These are phyloP conservation scores for Vimba vimba DNA, from an alignment of 2,113 vertebrate species.

Conservation along the genomic window DNA sequence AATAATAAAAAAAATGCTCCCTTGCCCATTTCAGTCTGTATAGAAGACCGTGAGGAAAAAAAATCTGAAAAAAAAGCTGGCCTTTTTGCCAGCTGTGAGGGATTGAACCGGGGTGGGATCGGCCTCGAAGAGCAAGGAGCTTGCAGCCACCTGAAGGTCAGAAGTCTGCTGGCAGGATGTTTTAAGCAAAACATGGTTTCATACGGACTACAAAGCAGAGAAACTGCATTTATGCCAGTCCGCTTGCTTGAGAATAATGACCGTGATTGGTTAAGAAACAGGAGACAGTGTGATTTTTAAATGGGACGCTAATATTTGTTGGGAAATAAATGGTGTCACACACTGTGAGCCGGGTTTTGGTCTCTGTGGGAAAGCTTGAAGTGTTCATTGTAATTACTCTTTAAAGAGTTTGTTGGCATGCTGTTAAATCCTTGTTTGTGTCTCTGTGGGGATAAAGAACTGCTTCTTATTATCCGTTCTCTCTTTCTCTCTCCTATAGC, in stretches of 20 bases:
- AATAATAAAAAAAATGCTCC: background rate
- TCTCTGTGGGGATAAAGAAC: background rate
- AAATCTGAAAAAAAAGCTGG: too few species aligned
- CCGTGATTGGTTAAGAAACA: background rate
- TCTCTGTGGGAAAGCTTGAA: constrained; percentile 26
- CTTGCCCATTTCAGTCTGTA: background rate
- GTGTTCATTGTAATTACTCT: constrained; percentile 14
- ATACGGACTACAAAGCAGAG: constrained; percentile 2
- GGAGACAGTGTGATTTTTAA: background rate
- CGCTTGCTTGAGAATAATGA: background rate
- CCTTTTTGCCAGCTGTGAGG: background rate
- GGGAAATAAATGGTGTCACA: background rate
- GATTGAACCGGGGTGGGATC: background rate
- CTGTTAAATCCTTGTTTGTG: constrained; percentile 42
- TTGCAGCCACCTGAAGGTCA: constrained; percentile 8
- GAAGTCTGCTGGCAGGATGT: background rate
- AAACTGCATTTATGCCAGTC: background rate
- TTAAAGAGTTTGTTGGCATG: constrained; percentile 3
- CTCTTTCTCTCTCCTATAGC: constrained; percentile 69
- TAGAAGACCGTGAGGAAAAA: background rate
- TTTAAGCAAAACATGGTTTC: background rate
- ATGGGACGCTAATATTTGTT: constrained; percentile 1
- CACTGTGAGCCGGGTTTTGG: constrained; percentile 5
- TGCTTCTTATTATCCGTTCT: background rate
- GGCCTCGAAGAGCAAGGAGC: background rate